Conservation (phyloP, 53 echinoderm and acorn worm genomes). For the Astropecten irregularis region DNA sequence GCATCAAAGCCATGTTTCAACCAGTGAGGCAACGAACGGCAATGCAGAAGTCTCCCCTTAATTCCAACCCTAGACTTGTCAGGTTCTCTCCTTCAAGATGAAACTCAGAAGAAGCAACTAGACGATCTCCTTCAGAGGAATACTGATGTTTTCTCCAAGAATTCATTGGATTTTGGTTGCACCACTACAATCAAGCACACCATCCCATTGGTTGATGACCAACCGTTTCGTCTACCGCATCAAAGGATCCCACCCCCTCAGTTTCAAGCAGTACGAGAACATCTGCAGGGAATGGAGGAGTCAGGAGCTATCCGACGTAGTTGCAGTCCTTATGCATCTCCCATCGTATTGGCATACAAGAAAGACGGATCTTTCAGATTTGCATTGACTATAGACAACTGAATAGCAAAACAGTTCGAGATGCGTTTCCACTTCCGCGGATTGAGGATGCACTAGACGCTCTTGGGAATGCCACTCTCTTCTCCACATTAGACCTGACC, state of each 20-base stretch:
- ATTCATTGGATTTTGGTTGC: slow-evolving; percentile 7
- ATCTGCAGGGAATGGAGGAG: slow-evolving; percentile 22
- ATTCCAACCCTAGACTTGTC: slow-evolving; percentile 1
- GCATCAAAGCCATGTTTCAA: background rate
- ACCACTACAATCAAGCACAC: slow-evolving; percentile 18
- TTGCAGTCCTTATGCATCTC: slow-evolving; percentile 31
- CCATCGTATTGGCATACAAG: slow-evolving; percentile 26
- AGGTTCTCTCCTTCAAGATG: background rate
- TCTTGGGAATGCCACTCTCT: slow-evolving; percentile 23
- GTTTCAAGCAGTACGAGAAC: slow-evolving; percentile 29
- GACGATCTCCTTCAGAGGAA: slow-evolving; percentile 19
- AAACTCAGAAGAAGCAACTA: background rate
- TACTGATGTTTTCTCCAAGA: background rate
- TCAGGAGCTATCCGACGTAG: slow-evolving; percentile 24
- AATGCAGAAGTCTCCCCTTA: background rate
- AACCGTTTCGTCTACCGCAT: too few relatives aligned
- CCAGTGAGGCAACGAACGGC: too few relatives aligned
- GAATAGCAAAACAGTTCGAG: slow-evolving; percentile 16
- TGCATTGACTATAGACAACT: slow-evolving; percentile 15
- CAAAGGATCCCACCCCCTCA: slow-evolving; percentile 39
- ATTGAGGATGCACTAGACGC: slow-evolving; percentile 47
- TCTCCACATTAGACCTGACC: slow-evolving; percentile 29
- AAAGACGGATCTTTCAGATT: slow-evolving; percentile 37
- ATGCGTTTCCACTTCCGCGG: slow-evolving; percentile 34
- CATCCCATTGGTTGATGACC: slow-evolving; percentile 30